These are phyloP conservation scores for Excalfactoria chinensis DNA, from an alignment of 2,113 vertebrate species.

Conservation along the genomic window DNA sequence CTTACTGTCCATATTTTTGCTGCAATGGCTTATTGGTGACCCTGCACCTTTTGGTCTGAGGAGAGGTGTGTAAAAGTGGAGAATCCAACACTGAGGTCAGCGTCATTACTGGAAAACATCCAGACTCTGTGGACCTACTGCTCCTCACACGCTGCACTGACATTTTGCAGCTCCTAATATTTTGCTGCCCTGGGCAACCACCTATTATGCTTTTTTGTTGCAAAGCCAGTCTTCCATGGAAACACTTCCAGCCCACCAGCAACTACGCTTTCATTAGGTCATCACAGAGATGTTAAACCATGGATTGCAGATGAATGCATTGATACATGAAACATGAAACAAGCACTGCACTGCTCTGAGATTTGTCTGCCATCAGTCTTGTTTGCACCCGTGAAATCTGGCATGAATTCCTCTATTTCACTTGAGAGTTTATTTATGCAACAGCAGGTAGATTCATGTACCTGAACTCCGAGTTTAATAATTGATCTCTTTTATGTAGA, in stretches of 20 bases:
- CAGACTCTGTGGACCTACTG: background rate
- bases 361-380: background rate
- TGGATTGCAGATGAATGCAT: background rate
- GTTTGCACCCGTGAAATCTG: background rate
- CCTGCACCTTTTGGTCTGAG: background rate
- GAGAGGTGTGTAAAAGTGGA: background rate
- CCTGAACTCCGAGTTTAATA: background rate
- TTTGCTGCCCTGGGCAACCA: constrained; percentile 45
- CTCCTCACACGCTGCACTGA: background rate
- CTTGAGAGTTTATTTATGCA: background rate
- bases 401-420: background rate
- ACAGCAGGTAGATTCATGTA: background rate
- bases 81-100: background rate
- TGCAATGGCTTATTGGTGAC: background rate
- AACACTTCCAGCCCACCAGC: constrained; percentile 5
- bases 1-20: background rate
- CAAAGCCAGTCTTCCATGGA: constrained; percentile 23
- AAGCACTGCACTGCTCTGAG: background rate
- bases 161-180: background rate
- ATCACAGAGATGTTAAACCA: background rate
- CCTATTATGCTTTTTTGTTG: background rate
- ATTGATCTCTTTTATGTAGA: background rate
- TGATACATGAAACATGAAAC: background rate
- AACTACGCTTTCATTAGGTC: background rate
- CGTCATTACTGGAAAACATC: background rate